Evolutionary conservation across 2,113 vertebrate genomes (phyloP), one percentile per base, ranked within the genome.

Genomic region (Mobula hypostoma): DNA sequence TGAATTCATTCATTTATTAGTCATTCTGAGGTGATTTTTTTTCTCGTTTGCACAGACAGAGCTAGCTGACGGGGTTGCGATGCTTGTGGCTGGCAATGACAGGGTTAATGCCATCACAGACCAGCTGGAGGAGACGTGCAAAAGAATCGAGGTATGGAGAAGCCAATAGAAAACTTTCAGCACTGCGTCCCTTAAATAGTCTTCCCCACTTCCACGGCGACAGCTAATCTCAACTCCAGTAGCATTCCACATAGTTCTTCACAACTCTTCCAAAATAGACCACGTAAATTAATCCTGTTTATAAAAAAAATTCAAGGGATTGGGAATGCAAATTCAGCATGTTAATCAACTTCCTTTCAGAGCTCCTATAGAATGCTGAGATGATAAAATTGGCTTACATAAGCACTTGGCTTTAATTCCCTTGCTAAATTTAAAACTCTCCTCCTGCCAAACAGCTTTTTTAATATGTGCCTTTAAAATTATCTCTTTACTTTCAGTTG

Each of bases 51-150:
- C 94, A 83, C 95, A 97, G 97, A 97, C 94, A 0, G 97, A 98
- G 90, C 96, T 98, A 94, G 97, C 95, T 94, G 97, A 97, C 95
- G 97, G 97, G 82, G 97, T 98, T 95, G 97, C 97, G 94, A 97
- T 97, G 97, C 95, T 98, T 24, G 97, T 98, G 94, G 97, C 97
- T 0, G 97, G 97, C 0, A 98, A 98, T 0, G 97, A 98, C 95
- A 95, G 97, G 0, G 95, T 97, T 82, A 97, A 98, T 94, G 97
- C 97, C 0, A 97, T 98, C 95, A 97, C 97, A 94, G 96, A 95
- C 72, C 97, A 98, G 96, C 95, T 98, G 96, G 97, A 98, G 94
- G 97, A 97, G 76, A 97, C 96, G 0, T 96, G 96, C 95, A 96
- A 96, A 70, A 95, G 95, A 94, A 97, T 97, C 0, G 96, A 97